A percentile compares a stretch with the other conserved stretches of the same genome.
These are phyloP conservation scores for Odontocolon sp. DNA, from an alignment of 2,888 invertebrate species.

Conservation along the genomic window DNA sequence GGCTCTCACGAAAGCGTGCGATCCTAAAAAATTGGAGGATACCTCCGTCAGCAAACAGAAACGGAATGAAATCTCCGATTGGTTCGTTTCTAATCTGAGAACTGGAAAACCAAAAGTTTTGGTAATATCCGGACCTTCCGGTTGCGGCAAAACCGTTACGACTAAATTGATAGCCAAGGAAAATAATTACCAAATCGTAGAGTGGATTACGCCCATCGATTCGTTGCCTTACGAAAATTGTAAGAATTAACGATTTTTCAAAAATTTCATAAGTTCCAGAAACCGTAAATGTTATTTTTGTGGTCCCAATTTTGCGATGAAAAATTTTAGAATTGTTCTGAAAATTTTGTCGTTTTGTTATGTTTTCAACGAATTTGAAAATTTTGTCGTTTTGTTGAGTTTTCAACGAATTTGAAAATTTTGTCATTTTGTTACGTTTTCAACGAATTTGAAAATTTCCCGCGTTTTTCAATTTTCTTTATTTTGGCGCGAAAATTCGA, in stretches of 20 bases:
- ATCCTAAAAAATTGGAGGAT: constrained; percentile 71
- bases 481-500: too few relatives aligned
- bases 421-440: too few relatives aligned
- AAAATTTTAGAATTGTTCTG: neutral
- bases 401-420: too few relatives aligned
- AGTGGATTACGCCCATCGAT: constrained; percentile 93
- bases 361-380: constrained; percentile 12
- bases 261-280: too few relatives aligned
- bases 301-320: too few relatives aligned
- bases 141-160: constrained; percentile 91
- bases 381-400: too few relatives aligned
- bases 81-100: constrained; percentile 68
- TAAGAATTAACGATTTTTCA: constrained; percentile 52
- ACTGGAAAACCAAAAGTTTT: constrained; percentile 79
- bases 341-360: neutral
- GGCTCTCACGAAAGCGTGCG: constrained; percentile 70
- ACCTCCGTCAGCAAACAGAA: constrained; percentile 76
- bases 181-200: constrained; percentile 84
- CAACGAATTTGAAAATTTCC: too few relatives aligned
- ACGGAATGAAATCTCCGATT: constrained; percentile 74
- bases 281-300: too few relatives aligned
- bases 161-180: constrained; percentile 86
- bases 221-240: constrained; percentile 83
- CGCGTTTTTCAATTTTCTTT: too few relatives aligned
- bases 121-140: constrained; percentile 91